phyloP scores from a whole-genome alignment of 2,113 vertebrate genomes.

The Riparia riparia region DNA sequence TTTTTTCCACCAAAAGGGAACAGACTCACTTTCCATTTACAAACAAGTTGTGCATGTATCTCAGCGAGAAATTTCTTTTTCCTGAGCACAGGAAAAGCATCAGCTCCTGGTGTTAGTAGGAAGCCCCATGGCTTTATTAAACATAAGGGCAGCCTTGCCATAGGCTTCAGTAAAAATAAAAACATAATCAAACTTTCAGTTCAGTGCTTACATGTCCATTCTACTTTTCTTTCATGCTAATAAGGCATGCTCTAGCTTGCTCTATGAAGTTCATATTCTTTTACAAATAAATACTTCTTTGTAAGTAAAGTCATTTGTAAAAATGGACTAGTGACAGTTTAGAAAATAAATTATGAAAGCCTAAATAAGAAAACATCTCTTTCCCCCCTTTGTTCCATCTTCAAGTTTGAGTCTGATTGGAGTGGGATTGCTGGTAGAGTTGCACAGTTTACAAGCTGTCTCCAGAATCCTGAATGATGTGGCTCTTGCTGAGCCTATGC shows the following conservation, averaged over 20 bases:
- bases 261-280: neutral
- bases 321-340: neutral
- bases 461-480: conserved; percentile 24
- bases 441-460: conserved; percentile 40
- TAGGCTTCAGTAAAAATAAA: neutral
- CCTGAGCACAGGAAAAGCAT: neutral
- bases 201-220: neutral
- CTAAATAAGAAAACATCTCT: neutral
- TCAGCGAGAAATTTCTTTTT: neutral
- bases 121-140: neutral
- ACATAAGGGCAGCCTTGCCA: neutral
- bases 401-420: conserved; percentile 13
- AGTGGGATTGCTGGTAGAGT: neutral
- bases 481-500: neutral
- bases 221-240: neutral
- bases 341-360: neutral
- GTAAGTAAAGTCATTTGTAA: too few relatives aligned
- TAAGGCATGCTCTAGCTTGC: neutral
- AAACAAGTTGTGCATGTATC: neutral
- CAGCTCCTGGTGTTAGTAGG: neutral
- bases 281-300: neutral
- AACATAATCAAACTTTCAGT: neutral
- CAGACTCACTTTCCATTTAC: neutral
- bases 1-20: neutral
- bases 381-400: rapidly evolving